A percentile compares a stretch with the other conserved stretches of the same genome.
phyloP scores from a whole-genome alignment of 2,888 invertebrate species.

The Amblyjoppa proteus region DNA sequence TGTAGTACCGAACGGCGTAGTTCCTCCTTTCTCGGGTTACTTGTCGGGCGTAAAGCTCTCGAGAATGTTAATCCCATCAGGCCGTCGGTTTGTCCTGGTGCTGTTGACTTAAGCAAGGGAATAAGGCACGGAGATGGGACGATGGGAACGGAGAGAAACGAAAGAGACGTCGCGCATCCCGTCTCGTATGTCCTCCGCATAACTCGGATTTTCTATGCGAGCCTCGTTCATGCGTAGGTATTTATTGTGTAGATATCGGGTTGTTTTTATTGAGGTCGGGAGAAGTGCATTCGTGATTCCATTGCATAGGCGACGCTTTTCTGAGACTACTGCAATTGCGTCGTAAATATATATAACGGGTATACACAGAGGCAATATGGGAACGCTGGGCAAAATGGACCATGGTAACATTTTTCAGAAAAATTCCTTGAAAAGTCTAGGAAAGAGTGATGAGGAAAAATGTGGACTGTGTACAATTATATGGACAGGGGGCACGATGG shows the following conservation, averaged over 20 bases:
- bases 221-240: background rate
- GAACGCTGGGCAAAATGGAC: too few relatives aligned
- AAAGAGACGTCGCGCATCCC: constrained; percentile 7
- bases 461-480: too few relatives aligned
- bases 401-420: too few relatives aligned
- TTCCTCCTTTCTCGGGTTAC: background rate
- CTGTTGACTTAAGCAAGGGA: background rate
- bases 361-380: too few relatives aligned
- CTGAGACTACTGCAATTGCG: constrained; percentile 12
- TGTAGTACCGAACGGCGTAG: background rate
- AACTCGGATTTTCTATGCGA: background rate
- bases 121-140: background rate
- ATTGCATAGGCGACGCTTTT: background rate
- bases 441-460: too few relatives aligned
- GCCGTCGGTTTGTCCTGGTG: background rate
- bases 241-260: background rate
- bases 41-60: constrained; percentile 23
- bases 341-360: background rate
- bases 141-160: constrained; percentile 3
- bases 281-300: constrained; percentile 17
- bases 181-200: background rate
- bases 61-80: constrained; percentile 26
- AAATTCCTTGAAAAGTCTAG: too few relatives aligned
- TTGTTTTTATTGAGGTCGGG: background rate
- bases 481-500: too few relatives aligned